A percentile compares a stretch with the other conserved stretches of the same genome.
These are phyloP conservation scores for Procambarus clarkii DNA, from an alignment of 1,140 invertebrate genomes.

Conservation along the genomic window DNA sequence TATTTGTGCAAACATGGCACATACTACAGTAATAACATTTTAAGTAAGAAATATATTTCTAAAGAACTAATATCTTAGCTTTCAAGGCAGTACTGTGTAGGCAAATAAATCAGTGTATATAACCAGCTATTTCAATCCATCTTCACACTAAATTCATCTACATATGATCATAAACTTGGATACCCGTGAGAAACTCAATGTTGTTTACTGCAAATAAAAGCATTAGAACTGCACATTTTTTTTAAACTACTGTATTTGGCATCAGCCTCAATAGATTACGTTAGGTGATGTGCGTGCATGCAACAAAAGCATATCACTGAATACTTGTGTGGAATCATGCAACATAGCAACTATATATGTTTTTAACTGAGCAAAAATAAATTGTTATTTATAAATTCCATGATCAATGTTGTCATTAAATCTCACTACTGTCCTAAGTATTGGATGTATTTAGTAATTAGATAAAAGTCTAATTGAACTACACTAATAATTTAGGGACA, in stretches of 20 bases:
- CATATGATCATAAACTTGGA: too few species aligned
- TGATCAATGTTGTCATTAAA: background rate
- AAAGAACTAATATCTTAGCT: background rate
- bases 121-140: background rate
- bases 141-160: too few species aligned
- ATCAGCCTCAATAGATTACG: too few species aligned
- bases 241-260: too few species aligned
- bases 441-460: background rate
- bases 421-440: background rate
- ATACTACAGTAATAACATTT: background rate
- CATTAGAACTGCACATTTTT: too few species aligned
- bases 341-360: background rate
- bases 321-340: background rate
- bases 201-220: too few species aligned
- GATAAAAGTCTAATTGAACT: background rate
- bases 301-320: too few species aligned
- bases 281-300: too few species aligned
- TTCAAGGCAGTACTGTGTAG: background rate
- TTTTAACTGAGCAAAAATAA: background rate
- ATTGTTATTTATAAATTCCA: background rate
- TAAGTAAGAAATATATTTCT: background rate
- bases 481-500: background rate
- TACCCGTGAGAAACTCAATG: too few species aligned
- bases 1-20: too few species aligned
- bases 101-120: background rate